Percentiles rank a stretch among this genome's conserved stretches.
Evolutionary conservation across 2,888 invertebrate genomes (phyloP).

Genomic region (Crocallis elinguaria): DNA sequence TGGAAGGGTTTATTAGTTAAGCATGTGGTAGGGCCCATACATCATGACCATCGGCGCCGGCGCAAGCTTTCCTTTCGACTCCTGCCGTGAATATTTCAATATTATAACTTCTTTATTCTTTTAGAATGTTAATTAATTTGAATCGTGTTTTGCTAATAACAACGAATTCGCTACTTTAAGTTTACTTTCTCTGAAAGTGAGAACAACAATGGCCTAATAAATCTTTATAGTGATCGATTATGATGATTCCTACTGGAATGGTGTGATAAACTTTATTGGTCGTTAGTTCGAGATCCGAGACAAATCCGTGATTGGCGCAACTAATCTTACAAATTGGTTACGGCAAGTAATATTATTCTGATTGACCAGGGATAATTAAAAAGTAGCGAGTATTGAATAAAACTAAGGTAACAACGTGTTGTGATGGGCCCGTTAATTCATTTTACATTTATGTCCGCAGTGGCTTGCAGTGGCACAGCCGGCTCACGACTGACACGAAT

Average conservation of each 20-base stretch:
- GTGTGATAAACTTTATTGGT: conserved; percentile 80
- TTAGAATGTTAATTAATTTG: conserved; percentile 40
- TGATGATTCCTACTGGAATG: conserved; percentile 77
- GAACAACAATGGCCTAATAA: conserved; percentile 61
- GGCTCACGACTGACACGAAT: conserved; percentile 11
- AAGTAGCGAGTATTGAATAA: conserved; percentile 67
- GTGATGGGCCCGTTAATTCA: conserved; percentile 3
- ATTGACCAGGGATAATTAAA: conserved; percentile 77
- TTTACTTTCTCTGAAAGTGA: conserved; percentile 31
- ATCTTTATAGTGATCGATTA: conserved; percentile 72
- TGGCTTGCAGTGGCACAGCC: conserved; percentile 9
- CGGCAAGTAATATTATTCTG: conserved; percentile 57
- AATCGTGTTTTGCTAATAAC: conserved; percentile 22
- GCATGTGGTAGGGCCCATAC: conserved; percentile 74
- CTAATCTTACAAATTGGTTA: conserved; percentile 67
- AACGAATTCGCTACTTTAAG: conserved; percentile 10
- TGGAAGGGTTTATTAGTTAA: conserved; percentile 74
- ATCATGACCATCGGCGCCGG: conserved; percentile 75
- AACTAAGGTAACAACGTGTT: conserved; percentile 37
- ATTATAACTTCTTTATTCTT: conserved; percentile 46
- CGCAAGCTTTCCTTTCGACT: conserved; percentile 63
- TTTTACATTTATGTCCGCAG: conserved; percentile 2
- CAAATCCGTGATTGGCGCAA: conserved; percentile 69
- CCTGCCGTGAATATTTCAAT: conserved; percentile 63
- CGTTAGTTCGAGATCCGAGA: conserved; percentile 70